A percentile compares a stretch with the other conserved stretches of the same genome.
Conservation (phyloP, 1,140 invertebrate species). For the Aphidius gifuensis region DNA sequence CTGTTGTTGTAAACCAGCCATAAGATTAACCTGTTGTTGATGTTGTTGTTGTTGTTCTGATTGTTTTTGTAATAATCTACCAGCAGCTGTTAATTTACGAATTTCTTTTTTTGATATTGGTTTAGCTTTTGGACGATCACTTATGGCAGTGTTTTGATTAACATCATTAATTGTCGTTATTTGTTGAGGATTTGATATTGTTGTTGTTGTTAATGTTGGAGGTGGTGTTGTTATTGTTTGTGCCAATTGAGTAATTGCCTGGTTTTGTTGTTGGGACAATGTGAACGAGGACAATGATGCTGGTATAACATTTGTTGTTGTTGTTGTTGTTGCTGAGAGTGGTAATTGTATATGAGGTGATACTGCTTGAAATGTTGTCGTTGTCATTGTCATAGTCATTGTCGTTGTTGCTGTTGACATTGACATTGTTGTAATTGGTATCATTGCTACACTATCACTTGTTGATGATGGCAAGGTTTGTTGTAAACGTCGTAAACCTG, state of each 20-base stretch:
- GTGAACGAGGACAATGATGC: conserved; percentile 30
- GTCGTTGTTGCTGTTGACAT: too few relatives aligned
- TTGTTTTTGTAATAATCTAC: conserved; percentile 15
- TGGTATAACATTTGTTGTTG: conserved; percentile 39
- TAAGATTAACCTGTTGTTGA: conserved; percentile 38
- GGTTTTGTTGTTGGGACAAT: too few relatives aligned
- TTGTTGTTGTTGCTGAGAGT: conserved; percentile 8
- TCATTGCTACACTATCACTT: too few relatives aligned
- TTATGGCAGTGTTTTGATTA: conserved; percentile 69
- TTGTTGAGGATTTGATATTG: conserved; percentile 40
- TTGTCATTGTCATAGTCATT: not conserved
- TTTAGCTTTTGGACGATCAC: conserved; percentile 77
- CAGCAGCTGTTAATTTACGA: conserved; percentile 47
- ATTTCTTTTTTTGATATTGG: conserved; percentile 72
- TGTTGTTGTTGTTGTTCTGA: conserved; percentile 35
- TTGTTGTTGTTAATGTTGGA: conserved; percentile 10
- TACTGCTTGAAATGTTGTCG: conserved; percentile 12
- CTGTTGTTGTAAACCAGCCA: conserved; percentile 48
- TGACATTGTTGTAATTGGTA: too few relatives aligned
- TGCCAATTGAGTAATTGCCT: not conserved
- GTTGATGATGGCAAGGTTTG: conserved; percentile 24
- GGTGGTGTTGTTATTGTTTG: conserved; percentile 5
- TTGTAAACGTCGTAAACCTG: conserved; percentile 30
- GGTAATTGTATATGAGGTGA: not conserved
- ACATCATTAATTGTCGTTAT: conserved; percentile 51